Percentiles rank a stretch among this genome's conserved stretches.
Conservation (phyloP, 2,113 vertebrate species). For the Bujurquina vittata region DNA sequence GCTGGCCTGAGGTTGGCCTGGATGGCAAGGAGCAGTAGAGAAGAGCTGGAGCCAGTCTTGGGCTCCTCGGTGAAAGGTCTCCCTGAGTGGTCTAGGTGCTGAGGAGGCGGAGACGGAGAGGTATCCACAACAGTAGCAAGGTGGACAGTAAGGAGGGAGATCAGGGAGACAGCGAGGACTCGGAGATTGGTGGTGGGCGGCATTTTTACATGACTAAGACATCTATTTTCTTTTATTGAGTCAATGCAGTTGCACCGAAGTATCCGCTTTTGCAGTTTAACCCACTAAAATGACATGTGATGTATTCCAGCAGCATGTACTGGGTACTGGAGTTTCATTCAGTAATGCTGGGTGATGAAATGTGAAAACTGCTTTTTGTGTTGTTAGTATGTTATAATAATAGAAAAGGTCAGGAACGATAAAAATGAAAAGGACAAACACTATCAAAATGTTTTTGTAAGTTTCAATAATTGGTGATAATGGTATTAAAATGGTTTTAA, state of each 20-base stretch:
- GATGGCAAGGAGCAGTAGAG: conserved; percentile 55
- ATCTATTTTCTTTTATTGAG: conserved; percentile 79
- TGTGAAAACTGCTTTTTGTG: not conserved
- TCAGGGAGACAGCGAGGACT: conserved; percentile 75
- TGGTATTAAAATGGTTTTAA: conserved; percentile 55
- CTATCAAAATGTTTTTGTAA: conserved; percentile 23
- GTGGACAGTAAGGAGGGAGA: conserved; percentile 76
- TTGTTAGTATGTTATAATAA: conserved; percentile 2
- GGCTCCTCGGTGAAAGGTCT: conserved; percentile 51
- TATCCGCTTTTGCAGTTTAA: conserved; percentile 68
- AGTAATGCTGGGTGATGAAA: conserved; percentile 21
- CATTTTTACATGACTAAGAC: conserved; percentile 84
- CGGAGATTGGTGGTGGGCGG: conserved; percentile 79
- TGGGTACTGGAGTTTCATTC: conserved; percentile 51
- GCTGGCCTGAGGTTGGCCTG: conserved; percentile 60
- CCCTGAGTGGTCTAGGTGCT: conserved; percentile 53
- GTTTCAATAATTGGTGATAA: conserved; percentile 32
- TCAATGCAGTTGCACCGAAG: conserved; percentile 71
- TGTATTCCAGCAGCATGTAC: conserved; percentile 54
- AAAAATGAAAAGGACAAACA: conserved; percentile 1
- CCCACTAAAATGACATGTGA: conserved; percentile 68
- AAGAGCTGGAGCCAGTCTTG: conserved; percentile 41
- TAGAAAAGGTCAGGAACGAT: not conserved
- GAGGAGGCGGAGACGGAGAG: conserved; percentile 52
- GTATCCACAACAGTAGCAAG: conserved; percentile 65